phyloP scores from a whole-genome alignment of 2,113 vertebrate genomes.

The Enhydra lutris region DNA sequence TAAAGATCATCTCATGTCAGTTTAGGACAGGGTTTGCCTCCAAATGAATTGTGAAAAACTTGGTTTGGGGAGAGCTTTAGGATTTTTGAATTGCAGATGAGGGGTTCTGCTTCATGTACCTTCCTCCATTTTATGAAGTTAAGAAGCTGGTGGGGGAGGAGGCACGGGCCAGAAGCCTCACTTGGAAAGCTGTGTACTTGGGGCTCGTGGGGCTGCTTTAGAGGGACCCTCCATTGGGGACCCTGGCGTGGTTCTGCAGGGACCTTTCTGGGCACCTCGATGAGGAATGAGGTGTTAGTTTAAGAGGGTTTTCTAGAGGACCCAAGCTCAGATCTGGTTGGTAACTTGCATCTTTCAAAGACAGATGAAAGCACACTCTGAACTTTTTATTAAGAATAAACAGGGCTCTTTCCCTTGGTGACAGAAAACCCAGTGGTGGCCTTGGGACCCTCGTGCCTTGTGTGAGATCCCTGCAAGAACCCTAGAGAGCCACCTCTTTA shows the following conservation, averaged over 20 bases:
- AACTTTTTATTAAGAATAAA: too few relatives aligned
- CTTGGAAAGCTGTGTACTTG: neutral
- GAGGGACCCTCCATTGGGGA: fast-evolving
- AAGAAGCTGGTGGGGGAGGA: neutral
- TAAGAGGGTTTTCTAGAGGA: neutral
- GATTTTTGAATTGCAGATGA: neutral
- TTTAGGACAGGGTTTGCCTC: neutral
- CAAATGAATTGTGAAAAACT: neutral
- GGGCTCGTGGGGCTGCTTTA: neutral
- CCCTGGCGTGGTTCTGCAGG: neutral
- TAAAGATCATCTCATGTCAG: neutral
- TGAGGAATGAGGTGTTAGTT: neutral
- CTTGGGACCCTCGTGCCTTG: neutral
- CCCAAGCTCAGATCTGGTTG: neutral
- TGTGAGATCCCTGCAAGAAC: too few relatives aligned
- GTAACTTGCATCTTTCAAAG: neutral
- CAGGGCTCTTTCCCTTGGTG: neutral
- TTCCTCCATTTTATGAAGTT: neutral
- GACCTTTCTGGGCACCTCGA: neutral
- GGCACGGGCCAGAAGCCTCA: fast-evolving
- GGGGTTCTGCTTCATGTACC: neutral
- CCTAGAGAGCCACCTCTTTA: neutral
- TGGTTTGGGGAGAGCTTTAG: neutral
- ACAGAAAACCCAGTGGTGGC: fast-evolving
- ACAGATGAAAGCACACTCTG: neutral